phyloP scores from a whole-genome alignment of 2,113 vertebrate species.

The Coryphaenoides rupestris region DNA sequence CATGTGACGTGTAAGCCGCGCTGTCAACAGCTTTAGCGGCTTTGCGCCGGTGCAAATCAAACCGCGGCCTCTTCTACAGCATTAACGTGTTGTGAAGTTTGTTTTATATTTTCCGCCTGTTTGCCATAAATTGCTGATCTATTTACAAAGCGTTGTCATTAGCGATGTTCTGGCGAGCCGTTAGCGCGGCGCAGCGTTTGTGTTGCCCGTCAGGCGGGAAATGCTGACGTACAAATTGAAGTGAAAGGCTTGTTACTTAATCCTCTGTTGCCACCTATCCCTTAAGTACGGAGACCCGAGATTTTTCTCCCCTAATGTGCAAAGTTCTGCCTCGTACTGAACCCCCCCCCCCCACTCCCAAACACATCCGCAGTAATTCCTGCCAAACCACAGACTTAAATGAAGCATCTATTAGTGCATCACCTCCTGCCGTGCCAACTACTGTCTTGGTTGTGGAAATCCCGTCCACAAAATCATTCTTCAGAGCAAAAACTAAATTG shows the following conservation, averaged over 20 bases:
- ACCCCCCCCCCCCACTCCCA: slow-evolving; percentile 9
- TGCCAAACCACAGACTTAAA: slow-evolving; percentile 64
- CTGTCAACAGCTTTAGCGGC: slow-evolving; percentile 70
- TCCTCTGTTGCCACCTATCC: slow-evolving; percentile 71
- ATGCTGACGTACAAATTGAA: slow-evolving; percentile 80
- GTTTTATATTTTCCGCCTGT: slow-evolving; percentile 67
- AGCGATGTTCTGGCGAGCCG: slow-evolving; percentile 70
- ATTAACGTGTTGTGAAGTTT: slow-evolving; percentile 72
- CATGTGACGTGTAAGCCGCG: slow-evolving; percentile 63
- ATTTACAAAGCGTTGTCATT: slow-evolving; percentile 75
- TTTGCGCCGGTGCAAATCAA: slow-evolving; percentile 63
- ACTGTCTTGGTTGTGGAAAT: slow-evolving; percentile 34
- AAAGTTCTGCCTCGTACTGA: slow-evolving; percentile 50
- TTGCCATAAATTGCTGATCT: slow-evolving; percentile 76
- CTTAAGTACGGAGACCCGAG: slow-evolving; percentile 52
- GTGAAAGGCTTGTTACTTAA: slow-evolving; percentile 76
- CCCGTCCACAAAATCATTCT: slow-evolving; percentile 28
- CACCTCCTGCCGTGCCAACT: slow-evolving; percentile 53
- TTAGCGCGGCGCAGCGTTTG: slow-evolving; percentile 55
- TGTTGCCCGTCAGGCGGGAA: slow-evolving; percentile 42
- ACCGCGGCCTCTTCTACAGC: slow-evolving; percentile 67
- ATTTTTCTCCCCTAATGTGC: slow-evolving; percentile 52
- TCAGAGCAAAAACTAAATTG: slow-evolving; percentile 16
- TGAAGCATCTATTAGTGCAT: slow-evolving; percentile 58
- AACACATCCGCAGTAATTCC: slow-evolving; percentile 64